A percentile compares a stretch with the other conserved stretches of the same genome.
Conservation (phyloP, 2,797 vertebrate genomes). For the Lophotriccus pileatus region DNA sequence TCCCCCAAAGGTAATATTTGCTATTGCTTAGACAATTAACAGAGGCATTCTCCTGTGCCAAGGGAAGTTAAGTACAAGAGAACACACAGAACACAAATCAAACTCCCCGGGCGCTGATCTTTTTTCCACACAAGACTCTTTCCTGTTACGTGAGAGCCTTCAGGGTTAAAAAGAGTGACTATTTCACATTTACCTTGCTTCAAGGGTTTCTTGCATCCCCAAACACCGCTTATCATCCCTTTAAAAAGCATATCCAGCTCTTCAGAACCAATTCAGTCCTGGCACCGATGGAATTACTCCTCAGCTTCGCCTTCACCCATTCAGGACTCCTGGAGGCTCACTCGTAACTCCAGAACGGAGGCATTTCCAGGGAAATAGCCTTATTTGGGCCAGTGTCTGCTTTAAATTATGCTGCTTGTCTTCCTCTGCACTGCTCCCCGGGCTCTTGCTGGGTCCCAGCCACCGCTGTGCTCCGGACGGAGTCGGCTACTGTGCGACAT, state of each 20-base stretch:
- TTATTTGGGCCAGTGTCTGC: slow-evolving; percentile 54
- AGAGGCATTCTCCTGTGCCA: not conserved
- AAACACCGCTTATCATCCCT: slow-evolving; percentile 1
- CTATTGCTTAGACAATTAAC: not conserved
- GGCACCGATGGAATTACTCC: not conserved
- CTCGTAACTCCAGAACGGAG: not conserved
- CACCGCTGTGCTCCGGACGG: not conserved
- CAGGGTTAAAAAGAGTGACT: not conserved
- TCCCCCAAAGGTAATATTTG: not conserved
- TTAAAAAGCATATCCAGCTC: slow-evolving; percentile 16
- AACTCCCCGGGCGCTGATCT: not conserved
- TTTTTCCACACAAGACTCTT: not conserved
- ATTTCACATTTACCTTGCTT: slow-evolving; percentile 69
- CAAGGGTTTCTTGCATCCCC: slow-evolving; percentile 34
- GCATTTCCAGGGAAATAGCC: slow-evolving; percentile 48
- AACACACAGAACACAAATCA: not conserved
- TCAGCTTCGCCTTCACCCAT: not conserved
- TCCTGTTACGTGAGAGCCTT: not conserved
- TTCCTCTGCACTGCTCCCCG: not conserved
- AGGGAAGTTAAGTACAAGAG: not conserved
- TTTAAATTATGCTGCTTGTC: slow-evolving; percentile 52
- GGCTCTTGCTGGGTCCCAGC: slow-evolving; percentile 64
- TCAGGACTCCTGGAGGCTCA: not conserved
- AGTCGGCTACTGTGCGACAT: not conserved
- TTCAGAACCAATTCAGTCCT: not conserved